Percentiles rank a stretch among this genome's conserved stretches.
Conservation (phyloP, 1,140 invertebrate genomes). For the Gonioctena quinquepunctata region DNA sequence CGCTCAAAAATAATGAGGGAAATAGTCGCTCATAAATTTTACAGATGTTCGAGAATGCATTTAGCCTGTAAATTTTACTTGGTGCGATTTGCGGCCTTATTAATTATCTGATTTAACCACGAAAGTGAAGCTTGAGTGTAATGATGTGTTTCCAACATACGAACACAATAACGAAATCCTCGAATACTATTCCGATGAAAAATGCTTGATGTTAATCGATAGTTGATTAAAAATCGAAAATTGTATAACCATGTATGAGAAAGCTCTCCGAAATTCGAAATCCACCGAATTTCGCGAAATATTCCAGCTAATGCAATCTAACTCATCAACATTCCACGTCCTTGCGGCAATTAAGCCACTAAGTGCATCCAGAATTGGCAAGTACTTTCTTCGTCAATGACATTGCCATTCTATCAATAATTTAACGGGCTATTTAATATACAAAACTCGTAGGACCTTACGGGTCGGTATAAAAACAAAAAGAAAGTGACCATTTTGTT, state of each 20-base stretch:
- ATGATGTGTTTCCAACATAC: too few relatives aligned
- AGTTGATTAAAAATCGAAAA: too few relatives aligned
- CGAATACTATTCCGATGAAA: too few relatives aligned
- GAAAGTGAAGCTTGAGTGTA: too few relatives aligned
- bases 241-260: not conserved
- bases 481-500: constrained; percentile 45
- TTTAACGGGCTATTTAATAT: constrained; percentile 32
- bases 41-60: too few relatives aligned
- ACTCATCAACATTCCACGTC: not conserved
- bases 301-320: not conserved
- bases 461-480: constrained; percentile 44
- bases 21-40: too few relatives aligned
- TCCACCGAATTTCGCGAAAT: not conserved
- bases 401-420: constrained; percentile 24
- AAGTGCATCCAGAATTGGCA: constrained; percentile 39
- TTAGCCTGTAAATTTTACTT: too few relatives aligned
- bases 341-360: constrained; percentile 7
- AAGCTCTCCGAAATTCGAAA: not conserved
- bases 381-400: constrained; percentile 36
- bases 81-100: too few relatives aligned
- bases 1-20: too few relatives aligned
- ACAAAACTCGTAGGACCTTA: constrained; percentile 25
- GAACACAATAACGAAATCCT: too few relatives aligned
- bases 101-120: too few relatives aligned
- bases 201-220: too few relatives aligned